Base-by-base conservation (phyloP, 2,113 vertebrate species). In the Nycticryphes semicollaris region DNA sequence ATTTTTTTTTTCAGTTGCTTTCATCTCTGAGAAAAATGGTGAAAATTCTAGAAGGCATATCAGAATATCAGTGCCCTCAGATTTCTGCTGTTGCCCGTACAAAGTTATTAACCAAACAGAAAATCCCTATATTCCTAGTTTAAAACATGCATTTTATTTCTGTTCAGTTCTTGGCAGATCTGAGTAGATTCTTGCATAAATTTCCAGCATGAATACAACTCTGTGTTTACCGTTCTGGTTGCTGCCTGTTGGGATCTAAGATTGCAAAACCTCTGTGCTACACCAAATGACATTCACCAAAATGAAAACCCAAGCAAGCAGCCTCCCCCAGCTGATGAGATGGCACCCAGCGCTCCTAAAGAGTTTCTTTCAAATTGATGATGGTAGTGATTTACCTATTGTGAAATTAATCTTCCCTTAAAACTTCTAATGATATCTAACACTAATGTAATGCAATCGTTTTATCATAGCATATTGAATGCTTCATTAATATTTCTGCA, bases 131-230 rank as follows among this genome's bases (percentile, higher is more conserved):
- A 95, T 79, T 95, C 89, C 76, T 79, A 80, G 62, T 62, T 69
- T 93, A 72, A 95, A 95, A 13, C 57, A 84, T 39, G 67, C 53
- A 62, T 79, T 89, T 94, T 89, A 35, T 66, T 93, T 60, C 84
- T 56, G 51, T 68, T 94, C 43, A 50, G 24, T 91, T 84, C 74
- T 92, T 95, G 95, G 86, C 95, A 96, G 73, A 89, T 75, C 60
- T 87, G 69, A 92, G 39, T 43, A 78, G 27, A 18, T 57, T 95
- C 84, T 85, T 91, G 77, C 53, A 95, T 94, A 95, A 86, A 93
- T 93, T 93, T 94, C 70, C 27, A 79, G 48, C 66, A 82, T 94
- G 77, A 94, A 94, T 87, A 89, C 94, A 93, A 51, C 30, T 50
- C 69, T 69, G 6, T 89, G 84, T 69, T 94, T 95, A 85, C 74